These are phyloP conservation scores for Macrochelys suwanniensis DNA, from an alignment of 2,797 vertebrate genomes.

Conservation along the genomic window DNA sequence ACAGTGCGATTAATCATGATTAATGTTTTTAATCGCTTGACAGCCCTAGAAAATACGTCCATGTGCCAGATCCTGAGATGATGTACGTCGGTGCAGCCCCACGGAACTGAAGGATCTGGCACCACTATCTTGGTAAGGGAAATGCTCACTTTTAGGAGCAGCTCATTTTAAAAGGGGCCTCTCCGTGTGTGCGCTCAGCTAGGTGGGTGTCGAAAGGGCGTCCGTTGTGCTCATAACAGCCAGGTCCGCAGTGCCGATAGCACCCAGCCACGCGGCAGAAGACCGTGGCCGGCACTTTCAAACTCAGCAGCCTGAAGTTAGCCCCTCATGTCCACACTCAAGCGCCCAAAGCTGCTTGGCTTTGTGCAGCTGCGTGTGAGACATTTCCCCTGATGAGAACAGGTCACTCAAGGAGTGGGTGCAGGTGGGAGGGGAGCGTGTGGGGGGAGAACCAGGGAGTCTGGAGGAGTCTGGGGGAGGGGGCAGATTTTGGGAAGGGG, in stretches of 20 bases:
- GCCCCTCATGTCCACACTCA: not conserved
- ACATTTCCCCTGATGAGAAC: not conserved
- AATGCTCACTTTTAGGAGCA: not conserved
- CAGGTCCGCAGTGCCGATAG: no score
- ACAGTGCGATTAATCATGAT: no score
- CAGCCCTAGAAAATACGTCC: not conserved
- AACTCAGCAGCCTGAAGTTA: not conserved
- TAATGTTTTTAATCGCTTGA: no score
- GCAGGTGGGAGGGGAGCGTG: not conserved
- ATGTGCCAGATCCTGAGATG: not conserved
- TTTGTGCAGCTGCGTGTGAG: not conserved
- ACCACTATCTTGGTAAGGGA: not conserved
- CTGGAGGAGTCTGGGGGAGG: not conserved
- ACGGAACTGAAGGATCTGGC: not conserved
- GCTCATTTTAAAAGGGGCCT: not conserved
- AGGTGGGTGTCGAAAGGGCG: not conserved
- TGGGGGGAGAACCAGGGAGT: not conserved
- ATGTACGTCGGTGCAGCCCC: not conserved
- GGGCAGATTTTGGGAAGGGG: not conserved
- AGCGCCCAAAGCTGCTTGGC: not conserved
- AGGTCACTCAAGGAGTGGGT: not conserved
- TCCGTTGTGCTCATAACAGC: no score
- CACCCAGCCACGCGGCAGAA: not conserved
- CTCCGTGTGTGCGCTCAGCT: not conserved
- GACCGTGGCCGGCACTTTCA: not conserved